Percentiles rank a stretch among this genome's conserved stretches.
phyloP scores from a whole-genome alignment of 2,113 vertebrate species.

The Notarius lentiginosus region DNA sequence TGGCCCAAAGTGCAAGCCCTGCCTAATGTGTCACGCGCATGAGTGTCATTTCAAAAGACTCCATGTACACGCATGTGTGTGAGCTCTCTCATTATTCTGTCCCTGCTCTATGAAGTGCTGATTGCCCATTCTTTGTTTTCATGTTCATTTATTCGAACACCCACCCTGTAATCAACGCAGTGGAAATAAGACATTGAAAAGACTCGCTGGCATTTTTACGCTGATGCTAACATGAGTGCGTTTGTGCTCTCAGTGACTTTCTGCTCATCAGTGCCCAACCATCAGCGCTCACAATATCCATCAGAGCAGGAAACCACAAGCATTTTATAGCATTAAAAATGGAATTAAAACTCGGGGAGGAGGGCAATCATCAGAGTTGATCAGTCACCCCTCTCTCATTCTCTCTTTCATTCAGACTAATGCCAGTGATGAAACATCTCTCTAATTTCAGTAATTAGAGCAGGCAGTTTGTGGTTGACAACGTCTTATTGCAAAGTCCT shows the following conservation, averaged over 20 bases:
- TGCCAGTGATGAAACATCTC: conserved; percentile 74
- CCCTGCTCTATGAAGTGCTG: conserved; percentile 73
- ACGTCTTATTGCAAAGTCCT: conserved; percentile 60
- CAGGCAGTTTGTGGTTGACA: conserved; percentile 73
- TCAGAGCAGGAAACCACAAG: conserved; percentile 67
- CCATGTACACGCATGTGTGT: conserved; percentile 50
- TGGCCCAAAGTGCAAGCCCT: conserved; percentile 63
- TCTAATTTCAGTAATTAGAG: conserved; percentile 78
- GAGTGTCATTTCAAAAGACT: conserved; percentile 67
- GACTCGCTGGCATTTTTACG: conserved; percentile 76
- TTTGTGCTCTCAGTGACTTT: conserved; percentile 73
- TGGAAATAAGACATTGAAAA: conserved; percentile 72
- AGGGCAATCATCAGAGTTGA: conserved; percentile 63
- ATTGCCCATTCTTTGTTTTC: conserved; percentile 78
- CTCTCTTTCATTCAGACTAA: conserved; percentile 69
- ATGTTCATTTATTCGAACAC: conserved; percentile 76
- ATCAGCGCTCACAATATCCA: conserved; percentile 75
- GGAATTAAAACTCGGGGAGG: conserved; percentile 63
- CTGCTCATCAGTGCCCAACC: conserved; percentile 60
- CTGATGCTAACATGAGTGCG: conserved; percentile 72
- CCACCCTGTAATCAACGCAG: conserved; percentile 75
- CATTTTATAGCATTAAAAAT: conserved; percentile 77
- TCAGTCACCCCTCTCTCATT: conserved; percentile 64
- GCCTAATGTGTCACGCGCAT: conserved; percentile 69
- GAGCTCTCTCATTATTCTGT: conserved; percentile 76